These are phyloP conservation scores for Cotesia congregata DNA, from an alignment of 2,888 invertebrate species.

Conservation along the genomic window DNA sequence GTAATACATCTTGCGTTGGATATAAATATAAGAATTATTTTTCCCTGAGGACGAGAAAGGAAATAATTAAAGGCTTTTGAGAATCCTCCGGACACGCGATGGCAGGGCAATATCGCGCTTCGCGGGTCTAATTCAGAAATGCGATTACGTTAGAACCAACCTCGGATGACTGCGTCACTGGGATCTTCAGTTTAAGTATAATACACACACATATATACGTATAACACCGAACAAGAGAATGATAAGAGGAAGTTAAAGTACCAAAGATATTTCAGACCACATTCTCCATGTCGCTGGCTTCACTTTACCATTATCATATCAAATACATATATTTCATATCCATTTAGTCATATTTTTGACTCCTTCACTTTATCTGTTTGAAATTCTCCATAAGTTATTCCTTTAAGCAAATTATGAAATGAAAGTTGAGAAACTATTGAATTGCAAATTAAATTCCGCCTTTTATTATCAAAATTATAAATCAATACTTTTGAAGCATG, in stretches of 20 bases:
- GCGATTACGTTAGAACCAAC: constrained; percentile 52
- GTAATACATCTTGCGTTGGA: constrained; percentile 8
- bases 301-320: constrained; percentile 64
- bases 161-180: constrained; percentile 23
- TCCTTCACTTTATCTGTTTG: constrained; percentile 54
- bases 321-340: constrained; percentile 53
- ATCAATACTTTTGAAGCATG: too few species aligned
- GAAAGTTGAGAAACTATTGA: background rate
- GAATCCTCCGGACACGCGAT: constrained; percentile 24
- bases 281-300: constrained; percentile 54
- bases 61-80: constrained; percentile 27
- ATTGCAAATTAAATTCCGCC: background rate
- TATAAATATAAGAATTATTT: constrained; percentile 19
- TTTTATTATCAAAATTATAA: too few species aligned
- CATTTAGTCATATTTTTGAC: constrained; percentile 56
- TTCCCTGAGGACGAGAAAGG: constrained; percentile 12
- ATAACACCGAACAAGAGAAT: background rate
- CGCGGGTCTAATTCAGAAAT: constrained; percentile 54
- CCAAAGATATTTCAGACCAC: constrained; percentile 54
- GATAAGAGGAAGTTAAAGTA: constrained; percentile 4
- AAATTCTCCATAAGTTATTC: background rate
- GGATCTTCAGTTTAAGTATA: constrained; percentile 17
- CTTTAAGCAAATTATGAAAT: background rate
- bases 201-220: background rate
- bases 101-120: constrained; percentile 46